A percentile compares a stretch with the other conserved stretches of the same genome.
phyloP scores from a whole-genome alignment of 2,113 vertebrate species.

The Eretmochelys imbricata region DNA sequence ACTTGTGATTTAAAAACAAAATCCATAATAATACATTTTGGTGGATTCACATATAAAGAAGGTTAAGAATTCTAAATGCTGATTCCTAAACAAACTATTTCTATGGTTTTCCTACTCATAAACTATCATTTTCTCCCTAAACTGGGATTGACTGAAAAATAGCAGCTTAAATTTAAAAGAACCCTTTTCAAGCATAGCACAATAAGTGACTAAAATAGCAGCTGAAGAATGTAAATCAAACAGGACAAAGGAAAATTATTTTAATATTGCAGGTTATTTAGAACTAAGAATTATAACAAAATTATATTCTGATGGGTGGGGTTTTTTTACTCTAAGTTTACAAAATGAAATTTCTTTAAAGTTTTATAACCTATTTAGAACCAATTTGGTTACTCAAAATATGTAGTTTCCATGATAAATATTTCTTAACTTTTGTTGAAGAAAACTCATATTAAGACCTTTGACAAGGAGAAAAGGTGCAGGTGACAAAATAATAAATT shows the following conservation, averaged over 20 bases:
- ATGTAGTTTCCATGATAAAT: background rate
- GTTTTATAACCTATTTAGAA: background rate
- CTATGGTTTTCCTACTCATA: background rate
- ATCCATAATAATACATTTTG: background rate
- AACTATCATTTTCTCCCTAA: background rate
- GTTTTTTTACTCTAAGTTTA: background rate
- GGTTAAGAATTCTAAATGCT: background rate
- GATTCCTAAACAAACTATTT: background rate
- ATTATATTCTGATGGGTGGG: background rate
- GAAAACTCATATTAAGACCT: conserved; percentile 25
- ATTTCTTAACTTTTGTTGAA: conserved; percentile 38
- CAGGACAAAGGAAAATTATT: background rate
- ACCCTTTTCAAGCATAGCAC: background rate
- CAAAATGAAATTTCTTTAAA: background rate
- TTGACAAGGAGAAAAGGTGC: conserved; percentile 8
- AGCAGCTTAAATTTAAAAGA: background rate
- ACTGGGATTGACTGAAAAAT: background rate
- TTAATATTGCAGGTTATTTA: no score
- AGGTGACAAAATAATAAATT: conserved; percentile 81
- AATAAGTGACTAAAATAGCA: background rate
- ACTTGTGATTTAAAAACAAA: background rate
- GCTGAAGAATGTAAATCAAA: background rate
- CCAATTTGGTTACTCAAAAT: background rate
- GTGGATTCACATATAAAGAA: background rate
- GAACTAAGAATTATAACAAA: background rate